These are phyloP conservation scores for Heliconius hermathena DNA, from an alignment of 1,140 invertebrate species.

Conservation along the genomic window DNA sequence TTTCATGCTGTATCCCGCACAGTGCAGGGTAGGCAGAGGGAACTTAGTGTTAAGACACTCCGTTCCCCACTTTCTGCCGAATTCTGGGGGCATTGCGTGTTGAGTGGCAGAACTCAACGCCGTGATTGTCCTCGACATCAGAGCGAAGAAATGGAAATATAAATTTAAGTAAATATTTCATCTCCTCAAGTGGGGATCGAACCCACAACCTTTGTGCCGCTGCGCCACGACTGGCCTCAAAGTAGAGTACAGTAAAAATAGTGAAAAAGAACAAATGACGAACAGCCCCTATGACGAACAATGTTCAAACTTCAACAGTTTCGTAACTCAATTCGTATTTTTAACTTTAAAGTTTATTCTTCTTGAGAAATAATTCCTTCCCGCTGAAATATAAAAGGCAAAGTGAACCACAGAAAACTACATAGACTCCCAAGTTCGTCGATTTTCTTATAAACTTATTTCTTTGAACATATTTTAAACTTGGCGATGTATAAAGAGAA, in stretches of 20 bases:
- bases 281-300: not conserved
- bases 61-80: no score
- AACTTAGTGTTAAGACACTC: no score
- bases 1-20: no score
- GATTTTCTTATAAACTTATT: constrained; percentile 15
- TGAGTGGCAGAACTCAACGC: no score
- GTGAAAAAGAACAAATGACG: not conserved
- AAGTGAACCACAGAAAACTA: constrained; percentile 5
- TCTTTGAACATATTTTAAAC: constrained; percentile 4
- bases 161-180: no score
- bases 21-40: no score
- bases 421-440: constrained; percentile 6
- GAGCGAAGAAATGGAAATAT: no score
- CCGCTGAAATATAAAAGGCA: constrained; percentile 3
- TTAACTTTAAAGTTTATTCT: constrained; percentile 4
- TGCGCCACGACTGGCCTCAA: no score
- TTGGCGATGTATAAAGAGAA: not conserved
- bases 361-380: not conserved
- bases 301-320: constrained; percentile 8
- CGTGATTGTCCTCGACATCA: no score
- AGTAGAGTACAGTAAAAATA: not conserved
- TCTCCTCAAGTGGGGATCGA: no score
- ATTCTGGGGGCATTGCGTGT: no score
- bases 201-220: no score
- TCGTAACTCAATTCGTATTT: constrained; percentile 4